These are phyloP conservation scores for Dolichallabes microphthalmus DNA, from an alignment of 2,113 vertebrate genomes.

Conservation along the genomic window DNA sequence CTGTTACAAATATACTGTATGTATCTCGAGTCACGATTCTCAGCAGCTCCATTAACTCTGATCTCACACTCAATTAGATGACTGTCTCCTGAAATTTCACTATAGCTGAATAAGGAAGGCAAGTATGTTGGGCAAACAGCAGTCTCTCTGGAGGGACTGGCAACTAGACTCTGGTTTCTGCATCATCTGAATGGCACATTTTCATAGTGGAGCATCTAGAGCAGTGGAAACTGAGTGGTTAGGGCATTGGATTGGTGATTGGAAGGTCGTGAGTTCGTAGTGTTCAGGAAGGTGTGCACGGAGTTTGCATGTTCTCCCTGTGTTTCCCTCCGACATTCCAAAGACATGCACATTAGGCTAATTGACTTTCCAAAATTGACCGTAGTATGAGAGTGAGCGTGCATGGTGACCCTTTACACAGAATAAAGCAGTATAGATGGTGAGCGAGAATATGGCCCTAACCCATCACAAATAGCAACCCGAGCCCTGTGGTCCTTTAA, in stretches of 20 bases:
- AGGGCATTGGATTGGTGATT: not conserved
- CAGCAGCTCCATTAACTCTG: conserved; percentile 27
- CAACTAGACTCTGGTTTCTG: not conserved
- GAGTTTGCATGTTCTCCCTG: too few relatives aligned
- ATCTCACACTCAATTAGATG: conserved; percentile 39
- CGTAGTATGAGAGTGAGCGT: too few relatives aligned
- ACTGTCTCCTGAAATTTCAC: not conserved
- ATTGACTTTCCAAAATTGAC: too few relatives aligned
- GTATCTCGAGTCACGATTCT: not conserved
- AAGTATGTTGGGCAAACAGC: not conserved
- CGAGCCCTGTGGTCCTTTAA: not conserved
- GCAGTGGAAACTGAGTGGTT: not conserved
- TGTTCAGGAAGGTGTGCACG: too few relatives aligned
- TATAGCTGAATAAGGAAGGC: not conserved
- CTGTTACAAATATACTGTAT: not conserved
- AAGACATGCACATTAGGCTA: too few relatives aligned
- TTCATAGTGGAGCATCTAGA: not conserved
- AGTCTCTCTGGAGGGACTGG: not conserved
- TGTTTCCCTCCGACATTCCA: too few relatives aligned
- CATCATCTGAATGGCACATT: conserved; percentile 46
- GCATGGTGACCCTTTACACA: too few relatives aligned
- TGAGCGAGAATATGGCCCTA: not conserved
- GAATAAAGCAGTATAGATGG: too few relatives aligned
- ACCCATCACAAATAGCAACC: not conserved
- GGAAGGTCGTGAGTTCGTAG: not conserved